Evolutionary conservation across 2,113 vertebrate genomes (phyloP), one percentile per base, ranked within the genome.

Genomic region (Apteryx mantelli): DNA sequence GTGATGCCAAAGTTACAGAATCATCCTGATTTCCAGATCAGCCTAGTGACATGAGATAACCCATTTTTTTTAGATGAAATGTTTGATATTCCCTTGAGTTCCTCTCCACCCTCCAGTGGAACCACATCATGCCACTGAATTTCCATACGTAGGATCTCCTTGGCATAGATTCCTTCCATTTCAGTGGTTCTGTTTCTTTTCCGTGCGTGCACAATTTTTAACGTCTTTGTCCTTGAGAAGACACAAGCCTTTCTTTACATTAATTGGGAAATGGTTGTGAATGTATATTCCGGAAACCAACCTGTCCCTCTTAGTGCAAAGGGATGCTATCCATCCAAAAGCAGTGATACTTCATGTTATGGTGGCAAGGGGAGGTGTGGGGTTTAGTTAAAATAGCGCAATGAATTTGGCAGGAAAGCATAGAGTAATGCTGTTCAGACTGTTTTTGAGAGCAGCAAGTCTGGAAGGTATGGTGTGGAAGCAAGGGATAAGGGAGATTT

Each of bases 381-480:
- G 42, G 55, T 63, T 95, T 58, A 25, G 71, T 82, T 94, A 55
- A 82, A 95, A 92, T 60, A 91, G 89, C 28, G 2, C 75, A 38
- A 21, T 70, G 82, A 61, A 58, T 78, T 93, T 96, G 96, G 97
- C 95, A 97, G 88, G 89, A 88, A 16, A 0, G 1, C n/a, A 34
- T 26, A 69, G 89, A 2, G 26, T 40, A 48, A 46, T 69, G 81
- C 81, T 89, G 91, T 52, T 95, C 94, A 91, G 89, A 76, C 87
- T 93, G 82, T 84, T 94, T 92, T 75, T 92, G 95, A 93, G 96
- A 95, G 91, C 89, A 91, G 86, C 78, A 20, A 69, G 92, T 82
- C 95, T 95, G 91, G 89, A 93, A 81, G 60, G 87, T 64, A 26
- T 82, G 91, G 79, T 88, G 82, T 82, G 94, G 91, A 88, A 88